A percentile compares a stretch with the other conserved stretches of the same genome.
Evolutionary conservation across 2,113 vertebrate species (phyloP).

Genomic region (Struthio camelus): DNA sequence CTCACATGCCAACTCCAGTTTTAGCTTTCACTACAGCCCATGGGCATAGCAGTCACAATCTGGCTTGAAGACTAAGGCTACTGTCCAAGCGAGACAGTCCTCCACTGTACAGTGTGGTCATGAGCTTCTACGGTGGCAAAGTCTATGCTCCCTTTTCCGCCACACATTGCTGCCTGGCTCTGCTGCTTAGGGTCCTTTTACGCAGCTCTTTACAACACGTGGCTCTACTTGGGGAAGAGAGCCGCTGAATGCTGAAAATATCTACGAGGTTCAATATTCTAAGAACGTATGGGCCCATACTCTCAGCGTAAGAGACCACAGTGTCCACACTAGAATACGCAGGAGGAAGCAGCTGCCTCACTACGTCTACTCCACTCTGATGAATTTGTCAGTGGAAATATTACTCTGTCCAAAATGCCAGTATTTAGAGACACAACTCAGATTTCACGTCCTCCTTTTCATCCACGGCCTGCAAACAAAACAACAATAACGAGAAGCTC

Average conservation of each 20-base stretch:
- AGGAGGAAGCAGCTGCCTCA: neutral
- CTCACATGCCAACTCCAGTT: neutral
- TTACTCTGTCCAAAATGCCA: neutral
- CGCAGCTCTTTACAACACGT: rapidly evolving
- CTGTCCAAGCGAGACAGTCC: neutral
- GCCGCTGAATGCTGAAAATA: neutral
- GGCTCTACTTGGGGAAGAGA: neutral
- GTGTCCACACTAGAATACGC: neutral
- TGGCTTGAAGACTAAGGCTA: neutral
- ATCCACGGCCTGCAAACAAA: rapidly evolving
- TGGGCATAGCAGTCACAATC: neutral
- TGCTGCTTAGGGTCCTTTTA: neutral
- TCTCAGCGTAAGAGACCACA: neutral
- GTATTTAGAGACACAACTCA: rapidly evolving
- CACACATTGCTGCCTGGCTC: neutral
- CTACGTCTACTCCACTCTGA: rapidly evolving
- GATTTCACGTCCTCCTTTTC: neutral
- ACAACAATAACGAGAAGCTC: neutral
- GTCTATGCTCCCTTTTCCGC: neutral
- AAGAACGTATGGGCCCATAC: neutral
- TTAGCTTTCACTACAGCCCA: neutral
- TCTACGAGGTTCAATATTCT: neutral
- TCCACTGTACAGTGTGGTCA: neutral
- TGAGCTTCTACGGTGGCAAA: rapidly evolving
- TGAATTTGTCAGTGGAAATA: rapidly evolving